These are phyloP conservation scores for Vicugna pacos DNA, from an alignment of 2,113 vertebrate genomes.

Conservation along the genomic window DNA sequence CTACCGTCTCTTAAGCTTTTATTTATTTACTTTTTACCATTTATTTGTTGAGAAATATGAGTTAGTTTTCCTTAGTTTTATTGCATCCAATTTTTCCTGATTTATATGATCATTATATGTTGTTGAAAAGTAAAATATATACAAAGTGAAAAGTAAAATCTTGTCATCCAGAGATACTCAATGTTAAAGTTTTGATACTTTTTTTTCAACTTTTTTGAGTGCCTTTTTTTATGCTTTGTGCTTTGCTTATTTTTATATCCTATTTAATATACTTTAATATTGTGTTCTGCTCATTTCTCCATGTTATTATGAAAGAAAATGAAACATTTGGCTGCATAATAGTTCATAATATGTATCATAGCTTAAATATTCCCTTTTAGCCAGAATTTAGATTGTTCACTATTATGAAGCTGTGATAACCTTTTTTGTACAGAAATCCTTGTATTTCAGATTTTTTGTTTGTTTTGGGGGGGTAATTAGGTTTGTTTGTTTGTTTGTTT, in stretches of 20 bases:
- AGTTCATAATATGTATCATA: not conserved
- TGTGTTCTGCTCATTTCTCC: not conserved
- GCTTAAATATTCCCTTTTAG: slow-evolving; percentile 14
- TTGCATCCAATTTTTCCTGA: not conserved
- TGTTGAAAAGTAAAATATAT: not conserved
- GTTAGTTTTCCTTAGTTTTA: not conserved
- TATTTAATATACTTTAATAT: slow-evolving; percentile 16
- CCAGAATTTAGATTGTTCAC: not conserved
- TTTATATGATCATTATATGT: not conserved
- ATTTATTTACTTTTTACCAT: slow-evolving; percentile 26
- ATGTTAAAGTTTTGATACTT: not conserved
- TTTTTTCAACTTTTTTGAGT: not conserved
- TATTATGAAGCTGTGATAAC: not conserved
- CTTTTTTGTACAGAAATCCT: not conserved
- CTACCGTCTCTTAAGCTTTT: not conserved
- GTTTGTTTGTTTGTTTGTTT: too few species aligned
- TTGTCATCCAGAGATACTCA: not conserved
- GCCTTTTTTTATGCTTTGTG: not conserved
- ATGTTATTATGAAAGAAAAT: not conserved
- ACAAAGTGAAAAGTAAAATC: not conserved
- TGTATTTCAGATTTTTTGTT: not conserved
- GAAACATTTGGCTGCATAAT: not conserved
- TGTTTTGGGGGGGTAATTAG: too few species aligned
- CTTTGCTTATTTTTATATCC: slow-evolving; percentile 23
- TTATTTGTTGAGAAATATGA: not conserved